Base-by-base conservation (phyloP, 2,113 vertebrate species). In the Percina caprodes region DNA sequence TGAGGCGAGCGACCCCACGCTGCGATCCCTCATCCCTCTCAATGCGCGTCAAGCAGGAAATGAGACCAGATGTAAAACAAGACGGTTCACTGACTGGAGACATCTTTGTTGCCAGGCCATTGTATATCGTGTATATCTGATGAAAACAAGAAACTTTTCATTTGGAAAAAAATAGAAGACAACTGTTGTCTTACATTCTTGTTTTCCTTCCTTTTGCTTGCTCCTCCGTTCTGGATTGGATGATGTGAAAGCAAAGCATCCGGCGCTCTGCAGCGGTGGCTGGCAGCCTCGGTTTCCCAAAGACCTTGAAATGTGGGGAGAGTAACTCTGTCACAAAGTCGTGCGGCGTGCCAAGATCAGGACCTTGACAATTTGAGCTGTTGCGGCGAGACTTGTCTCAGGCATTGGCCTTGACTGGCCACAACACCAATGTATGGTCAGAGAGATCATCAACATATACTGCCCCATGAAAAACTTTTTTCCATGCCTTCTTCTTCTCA, bases 41-140 rank as follows among this genome's bases (percentile, higher is more conserved):
- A 54, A 76, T 90, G 83, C 56, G 78, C 24, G 39, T 70, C 59
- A 12, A 60, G 60, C 88, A 90, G 91, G 90, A 92, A 92, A 92
- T 91, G 70, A 92, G 82, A 84, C 15, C 52, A 71, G 79, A 87
- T 86, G 82, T 80, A 78, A 79, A 78, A 76, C 73, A 77, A 6
- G 52, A 63, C 52, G 33, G 69, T 56, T 85, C 60, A 62, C 61
- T 55, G 83, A 82, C 56, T 63, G 23, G 12, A 78, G 69, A 85
- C 75, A 63, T 55, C 45, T 23, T 60, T 48, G 55, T 68, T 76
- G 67, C 33, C 24, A 26, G 68, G 60, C 56, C 63, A 67, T 51
- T 79, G 69, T 83, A n/a, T 49, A 18, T 46, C n/a, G n/a, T 15
- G 10, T 46, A 13, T 35, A 63, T 69, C 45, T 30, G 71, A 89